Evolutionary conservation across 1,140 invertebrate genomes (phyloP), one percentile per base, ranked within the genome.

Genomic region (Drosophila grimshawi): DNA sequence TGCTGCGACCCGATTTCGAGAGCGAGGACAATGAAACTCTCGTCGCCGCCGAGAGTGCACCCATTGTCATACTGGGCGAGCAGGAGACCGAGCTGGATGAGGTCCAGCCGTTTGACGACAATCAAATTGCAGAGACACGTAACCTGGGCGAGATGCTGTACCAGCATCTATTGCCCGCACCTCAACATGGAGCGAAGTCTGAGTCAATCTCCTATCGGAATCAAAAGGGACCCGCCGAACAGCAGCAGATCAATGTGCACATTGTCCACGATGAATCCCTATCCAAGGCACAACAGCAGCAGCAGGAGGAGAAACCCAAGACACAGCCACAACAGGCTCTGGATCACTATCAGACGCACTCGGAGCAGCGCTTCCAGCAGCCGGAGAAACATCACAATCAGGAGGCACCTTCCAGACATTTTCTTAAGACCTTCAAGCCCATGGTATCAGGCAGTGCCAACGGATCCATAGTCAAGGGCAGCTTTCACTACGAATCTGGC

Each of bases 381-480:
- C 19, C 19, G 19, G 66, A 75, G 32, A 62, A 51, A 1, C 67
- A 78, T 8, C 51, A 43, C 4, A 37, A 11, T 5, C 73, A 78
- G 0, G 88, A 92, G 43, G 91, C 91, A 0, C 91, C 91, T 0
- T 92, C 91, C 0, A 46, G 91, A 4, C 74, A 91, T 39, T 92
- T 92, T 56, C 73, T 92, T 7, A 91, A 91, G 7, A 81, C 73
- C 53, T 92, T 92, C 27, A 92, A 91, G 46, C 90, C 90, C 5
- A 66, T 76, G 1, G 41, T 92, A 0, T 73, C 81, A 2, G 62
- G 66, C 3, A 76, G 76, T 48, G 80, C 53, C 1, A 61, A 80
- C 2, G 67, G 76, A 4, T 69, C 74, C 1, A 72, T 82, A 30
- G 10, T 62, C 3, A 92, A 90, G 48, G 90, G 83, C 4, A 59